Base-by-base conservation (phyloP, 2,113 vertebrate species). In the Mustela lutreola region DNA sequence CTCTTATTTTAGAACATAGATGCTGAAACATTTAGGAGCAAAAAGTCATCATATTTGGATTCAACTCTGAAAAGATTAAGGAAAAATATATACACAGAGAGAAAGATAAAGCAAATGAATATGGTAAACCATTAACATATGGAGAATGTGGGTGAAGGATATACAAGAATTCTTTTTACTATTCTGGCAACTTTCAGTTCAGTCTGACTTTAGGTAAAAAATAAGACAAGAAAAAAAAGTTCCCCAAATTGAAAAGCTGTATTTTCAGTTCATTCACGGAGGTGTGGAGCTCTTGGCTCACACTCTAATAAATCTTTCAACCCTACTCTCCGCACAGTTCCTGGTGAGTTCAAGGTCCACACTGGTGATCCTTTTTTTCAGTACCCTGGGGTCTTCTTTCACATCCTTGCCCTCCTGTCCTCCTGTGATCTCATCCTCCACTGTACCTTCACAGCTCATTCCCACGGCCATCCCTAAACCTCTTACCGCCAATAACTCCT, bases 131-230 rank as follows among this genome's bases (percentile, higher is more conserved):
- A 26, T 62, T 93, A 80, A 62, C 11, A 90, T 45, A 12, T 76
- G 14, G 42, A 91, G 62, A 86, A 50, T 22, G 21, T 67, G 12
- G 9, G 31, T 85, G 22, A 65, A 65, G 56, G 4, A 2, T 62
- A 62, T 70, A 73, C 65, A 45, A 6, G 45, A 90, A 99, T 89
- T 99, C 99, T 99, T 99, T 99, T 97, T 99, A 99, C 99, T 99
- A 99, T 98, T 99, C 99, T 99, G 96, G 4, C 36, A 73, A 92
- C 5, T 89, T 91, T 83, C 92, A 63, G 28, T 70, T 95, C 92
- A 84, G 16, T 90, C 50, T 90, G 65, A 33, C 53, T 95, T 93
- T 53, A 56, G 50, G 31, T 76, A 92, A 91, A 96, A 96, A 75
- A 70, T 76, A 92, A 75, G 12, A 58, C 71, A 58, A 22, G 87